Evolutionary conservation across 2,113 vertebrate species (phyloP).

Genomic region (Mungos mungo): DNA sequence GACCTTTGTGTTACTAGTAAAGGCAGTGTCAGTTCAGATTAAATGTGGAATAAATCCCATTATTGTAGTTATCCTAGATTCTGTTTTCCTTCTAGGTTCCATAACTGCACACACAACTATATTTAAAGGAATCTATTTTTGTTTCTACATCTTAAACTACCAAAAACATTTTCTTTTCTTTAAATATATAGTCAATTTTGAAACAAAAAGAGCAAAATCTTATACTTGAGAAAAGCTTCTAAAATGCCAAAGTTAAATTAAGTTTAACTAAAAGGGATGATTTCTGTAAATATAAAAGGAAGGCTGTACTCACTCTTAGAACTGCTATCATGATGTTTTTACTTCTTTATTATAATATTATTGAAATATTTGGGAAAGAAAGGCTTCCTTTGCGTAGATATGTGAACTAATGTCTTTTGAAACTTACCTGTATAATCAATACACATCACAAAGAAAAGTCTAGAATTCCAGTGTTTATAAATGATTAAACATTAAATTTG

Average conservation of each 20-base stretch:
- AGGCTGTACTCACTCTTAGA: background rate
- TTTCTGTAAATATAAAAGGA: background rate
- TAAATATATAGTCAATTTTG: background rate
- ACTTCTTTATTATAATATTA: background rate
- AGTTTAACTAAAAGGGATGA: background rate
- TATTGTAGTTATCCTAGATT: background rate
- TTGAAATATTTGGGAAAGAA: background rate
- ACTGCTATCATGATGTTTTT: background rate
- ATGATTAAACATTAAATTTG: background rate
- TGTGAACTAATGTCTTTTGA: background rate
- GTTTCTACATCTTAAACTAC: background rate
- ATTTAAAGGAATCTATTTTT: background rate
- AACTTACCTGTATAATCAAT: background rate
- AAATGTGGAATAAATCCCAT: background rate
- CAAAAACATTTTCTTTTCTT: background rate
- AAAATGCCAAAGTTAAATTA: background rate
- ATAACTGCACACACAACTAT: background rate
- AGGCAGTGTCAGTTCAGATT: background rate
- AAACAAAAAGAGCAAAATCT: background rate
- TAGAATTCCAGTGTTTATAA: background rate
- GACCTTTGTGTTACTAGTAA: background rate
- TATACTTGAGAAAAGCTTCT: background rate
- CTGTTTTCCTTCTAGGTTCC: background rate
- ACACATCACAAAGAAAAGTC: background rate
- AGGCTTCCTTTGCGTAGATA: background rate